Conservation (phyloP, 2,888 invertebrate species). For the Cephus runcator region DNA sequence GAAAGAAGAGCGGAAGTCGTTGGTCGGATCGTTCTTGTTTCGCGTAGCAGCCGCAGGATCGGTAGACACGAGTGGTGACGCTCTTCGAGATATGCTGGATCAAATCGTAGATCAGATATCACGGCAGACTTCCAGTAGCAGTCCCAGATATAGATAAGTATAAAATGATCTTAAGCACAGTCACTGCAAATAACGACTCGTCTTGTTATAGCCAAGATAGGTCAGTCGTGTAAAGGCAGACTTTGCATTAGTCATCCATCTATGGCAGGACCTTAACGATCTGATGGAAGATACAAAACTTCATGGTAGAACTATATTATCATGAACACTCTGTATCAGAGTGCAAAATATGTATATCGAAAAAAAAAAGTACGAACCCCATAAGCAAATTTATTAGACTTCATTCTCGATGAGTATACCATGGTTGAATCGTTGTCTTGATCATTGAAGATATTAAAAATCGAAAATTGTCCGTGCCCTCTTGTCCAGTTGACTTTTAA, state of each 20-base stretch:
- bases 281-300: slow-evolving; percentile 22
- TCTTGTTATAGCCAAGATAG: slow-evolving; percentile 31
- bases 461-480: background rate
- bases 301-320: background rate
- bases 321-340: background rate
- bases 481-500: background rate
- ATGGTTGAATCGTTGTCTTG: background rate
- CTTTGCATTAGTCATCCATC: slow-evolving; percentile 38
- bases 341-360: background rate
- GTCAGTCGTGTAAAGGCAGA: slow-evolving; percentile 10
- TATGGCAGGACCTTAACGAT: slow-evolving; percentile 22
- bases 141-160: slow-evolving; percentile 45
- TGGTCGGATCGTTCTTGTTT: slow-evolving; percentile 22
- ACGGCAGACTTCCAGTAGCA: slow-evolving; percentile 37
- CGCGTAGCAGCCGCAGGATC: slow-evolving; percentile 11
- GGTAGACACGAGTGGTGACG: background rate
- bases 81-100: background rate
- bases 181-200: slow-evolving; percentile 43
- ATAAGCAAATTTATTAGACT: background rate
- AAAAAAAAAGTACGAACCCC: background rate
- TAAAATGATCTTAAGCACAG: slow-evolving; percentile 37
- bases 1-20: slow-evolving; percentile 38
- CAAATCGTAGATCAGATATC: slow-evolving; percentile 29
- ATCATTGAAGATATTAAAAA: background rate
- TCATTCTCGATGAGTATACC: background rate